phyloP scores from a whole-genome alignment of 2,113 vertebrate species.

The Grantiella picta region DNA sequence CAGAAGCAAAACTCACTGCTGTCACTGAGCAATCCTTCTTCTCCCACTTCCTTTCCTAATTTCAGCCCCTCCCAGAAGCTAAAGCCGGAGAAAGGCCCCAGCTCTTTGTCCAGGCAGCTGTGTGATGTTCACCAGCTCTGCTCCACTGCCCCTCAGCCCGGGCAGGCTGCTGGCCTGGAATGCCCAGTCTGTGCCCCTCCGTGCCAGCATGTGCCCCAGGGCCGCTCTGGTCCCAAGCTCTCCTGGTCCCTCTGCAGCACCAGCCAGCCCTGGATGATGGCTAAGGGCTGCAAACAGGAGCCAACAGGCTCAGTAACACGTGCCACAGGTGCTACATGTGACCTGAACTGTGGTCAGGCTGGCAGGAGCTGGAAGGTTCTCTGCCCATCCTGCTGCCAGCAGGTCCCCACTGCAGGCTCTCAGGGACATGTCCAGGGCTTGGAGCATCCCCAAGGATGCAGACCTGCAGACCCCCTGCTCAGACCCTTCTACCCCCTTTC shows the following conservation, averaged over 20 bases:
- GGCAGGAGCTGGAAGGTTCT: background rate
- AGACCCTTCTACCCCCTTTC: background rate
- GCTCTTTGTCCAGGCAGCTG: background rate
- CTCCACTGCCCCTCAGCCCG: background rate
- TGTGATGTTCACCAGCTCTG: too few relatives aligned
- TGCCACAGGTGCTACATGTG: background rate
- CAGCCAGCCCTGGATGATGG: rapidly evolving
- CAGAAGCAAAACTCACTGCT: background rate
- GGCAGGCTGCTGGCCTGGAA: background rate
- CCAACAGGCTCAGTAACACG: background rate
- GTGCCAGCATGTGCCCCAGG: background rate
- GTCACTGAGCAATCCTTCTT: too few relatives aligned
- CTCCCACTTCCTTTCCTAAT: too few relatives aligned
- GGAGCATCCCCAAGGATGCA: background rate
- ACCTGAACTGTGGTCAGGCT: background rate
- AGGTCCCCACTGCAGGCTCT: background rate
- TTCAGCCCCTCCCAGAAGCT: background rate
- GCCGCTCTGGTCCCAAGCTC: background rate
- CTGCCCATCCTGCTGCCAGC: background rate
- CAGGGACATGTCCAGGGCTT: rapidly evolving
- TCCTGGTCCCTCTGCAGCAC: background rate
- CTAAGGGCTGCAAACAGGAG: background rate
- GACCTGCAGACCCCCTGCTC: background rate
- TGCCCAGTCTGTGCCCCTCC: background rate
- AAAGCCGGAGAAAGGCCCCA: background rate